Conservation (phyloP, 2,797 vertebrate genomes). For the Pipistrellus pipistrellus region DNA sequence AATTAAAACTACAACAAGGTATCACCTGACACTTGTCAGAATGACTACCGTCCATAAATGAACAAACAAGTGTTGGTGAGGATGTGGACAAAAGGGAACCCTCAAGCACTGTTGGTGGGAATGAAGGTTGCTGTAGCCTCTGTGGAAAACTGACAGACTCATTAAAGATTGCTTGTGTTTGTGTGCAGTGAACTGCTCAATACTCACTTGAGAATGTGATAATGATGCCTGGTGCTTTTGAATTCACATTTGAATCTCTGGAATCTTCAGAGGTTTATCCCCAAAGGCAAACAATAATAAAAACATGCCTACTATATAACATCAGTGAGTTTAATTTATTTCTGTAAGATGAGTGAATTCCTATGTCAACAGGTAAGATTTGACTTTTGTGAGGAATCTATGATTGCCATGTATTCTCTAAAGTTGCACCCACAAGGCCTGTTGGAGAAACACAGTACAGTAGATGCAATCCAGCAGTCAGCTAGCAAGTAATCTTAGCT, state of each 20-base stretch:
- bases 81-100: too few species aligned
- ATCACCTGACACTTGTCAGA: too few species aligned
- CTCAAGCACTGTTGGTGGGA: too few species aligned
- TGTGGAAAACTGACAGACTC: background rate
- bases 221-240: background rate
- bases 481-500: background rate
- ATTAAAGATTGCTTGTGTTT: background rate
- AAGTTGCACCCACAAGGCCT: background rate
- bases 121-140: too few species aligned
- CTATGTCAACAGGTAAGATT: conserved; percentile 53
- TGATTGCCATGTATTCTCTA: background rate
- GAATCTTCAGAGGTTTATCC: conserved; percentile 26
- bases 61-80: too few species aligned
- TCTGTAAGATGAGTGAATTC: background rate
- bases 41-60: too few species aligned
- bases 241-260: conserved; percentile 29
- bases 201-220: conserved; percentile 20
- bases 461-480: background rate
- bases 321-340: background rate
- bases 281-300: conserved; percentile 48
- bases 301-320: background rate
- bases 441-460: background rate
- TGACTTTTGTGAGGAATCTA: background rate
- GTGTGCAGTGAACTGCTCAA: background rate
- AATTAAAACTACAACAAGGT: too few species aligned